These are phyloP conservation scores for Eupithecia insigniata DNA, from an alignment of 2,888 invertebrate genomes.

Conservation along the genomic window DNA sequence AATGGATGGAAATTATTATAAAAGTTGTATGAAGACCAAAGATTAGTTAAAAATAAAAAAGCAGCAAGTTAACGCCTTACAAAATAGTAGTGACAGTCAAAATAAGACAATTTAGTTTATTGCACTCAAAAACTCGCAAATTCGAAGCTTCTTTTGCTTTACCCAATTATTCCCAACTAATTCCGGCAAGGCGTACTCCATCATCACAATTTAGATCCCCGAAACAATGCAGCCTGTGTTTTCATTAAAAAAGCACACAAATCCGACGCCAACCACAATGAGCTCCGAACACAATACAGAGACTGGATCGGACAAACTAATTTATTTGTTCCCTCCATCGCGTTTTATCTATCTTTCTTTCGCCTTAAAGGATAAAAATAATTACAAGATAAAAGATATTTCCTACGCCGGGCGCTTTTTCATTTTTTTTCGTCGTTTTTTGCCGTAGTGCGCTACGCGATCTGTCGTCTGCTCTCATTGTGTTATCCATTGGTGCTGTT, in stretches of 20 bases:
- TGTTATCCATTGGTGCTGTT: conserved; percentile 69
- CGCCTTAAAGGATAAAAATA: conserved; percentile 83
- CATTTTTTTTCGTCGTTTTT: conserved; percentile 57
- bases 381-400: conserved; percentile 83
- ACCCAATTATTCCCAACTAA: conserved; percentile 25
- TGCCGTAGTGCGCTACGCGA: conserved; percentile 68
- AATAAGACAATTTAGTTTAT: not conserved
- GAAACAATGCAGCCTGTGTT: conserved; percentile 39
- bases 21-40: too few relatives aligned
- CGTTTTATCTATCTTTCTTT: conserved; percentile 70
- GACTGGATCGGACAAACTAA: conserved; percentile 79
- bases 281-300: conserved; percentile 51
- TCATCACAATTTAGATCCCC: conserved; percentile 33
- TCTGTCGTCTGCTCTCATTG: conserved; percentile 70
- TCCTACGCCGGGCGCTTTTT: conserved; percentile 55
- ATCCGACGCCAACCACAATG: conserved; percentile 48
- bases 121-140: not conserved
- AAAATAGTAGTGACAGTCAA: not conserved
- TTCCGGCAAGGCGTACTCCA: conserved; percentile 26
- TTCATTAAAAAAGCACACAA: conserved; percentile 54
- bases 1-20: too few relatives aligned
- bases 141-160: conserved; percentile 5
- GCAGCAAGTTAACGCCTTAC: too few relatives aligned
- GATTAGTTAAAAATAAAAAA: too few relatives aligned
- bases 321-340: conserved; percentile 60